phyloP scores from a whole-genome alignment of 1,140 invertebrate genomes.

The Plutomurus gul region DNA sequence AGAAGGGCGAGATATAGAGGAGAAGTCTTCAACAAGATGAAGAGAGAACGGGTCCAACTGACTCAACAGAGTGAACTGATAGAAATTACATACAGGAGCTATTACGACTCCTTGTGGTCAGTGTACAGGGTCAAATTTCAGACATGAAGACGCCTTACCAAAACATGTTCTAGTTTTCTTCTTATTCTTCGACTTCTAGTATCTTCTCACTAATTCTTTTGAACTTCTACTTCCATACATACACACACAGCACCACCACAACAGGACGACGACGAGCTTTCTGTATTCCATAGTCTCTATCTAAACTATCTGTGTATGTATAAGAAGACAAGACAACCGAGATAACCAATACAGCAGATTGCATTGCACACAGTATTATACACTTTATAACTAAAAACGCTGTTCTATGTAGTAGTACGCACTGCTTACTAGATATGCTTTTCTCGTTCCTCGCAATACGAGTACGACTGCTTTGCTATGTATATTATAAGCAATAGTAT shows the following conservation, averaged over 20 bases:
- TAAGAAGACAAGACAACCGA: too few species aligned
- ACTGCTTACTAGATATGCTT: too few species aligned
- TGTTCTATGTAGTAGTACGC: too few species aligned
- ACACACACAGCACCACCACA: not conserved
- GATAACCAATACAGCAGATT: too few species aligned
- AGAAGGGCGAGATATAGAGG: not conserved
- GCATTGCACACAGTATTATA: too few species aligned
- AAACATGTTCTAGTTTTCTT: conserved; percentile 50
- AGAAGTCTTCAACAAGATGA: not conserved
- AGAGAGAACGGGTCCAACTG: conserved; percentile 37
- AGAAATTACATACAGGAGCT: conserved; percentile 42
- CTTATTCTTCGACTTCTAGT: conserved; percentile 14
- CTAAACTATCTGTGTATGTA: not conserved
- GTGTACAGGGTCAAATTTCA: conserved; percentile 54
- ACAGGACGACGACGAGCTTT: not conserved
- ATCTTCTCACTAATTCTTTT: conserved; percentile 17
- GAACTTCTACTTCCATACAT: not conserved
- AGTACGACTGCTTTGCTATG: too few species aligned
- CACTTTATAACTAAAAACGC: too few species aligned
- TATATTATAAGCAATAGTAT: too few species aligned
- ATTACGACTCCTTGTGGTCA: conserved; percentile 45
- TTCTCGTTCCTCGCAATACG: too few species aligned
- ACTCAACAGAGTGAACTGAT: not conserved
- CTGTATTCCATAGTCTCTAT: not conserved
- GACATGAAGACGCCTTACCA: conserved; percentile 53